These are phyloP conservation scores for Falco punctatus DNA, from an alignment of 2,113 vertebrate genomes.

Conservation along the genomic window DNA sequence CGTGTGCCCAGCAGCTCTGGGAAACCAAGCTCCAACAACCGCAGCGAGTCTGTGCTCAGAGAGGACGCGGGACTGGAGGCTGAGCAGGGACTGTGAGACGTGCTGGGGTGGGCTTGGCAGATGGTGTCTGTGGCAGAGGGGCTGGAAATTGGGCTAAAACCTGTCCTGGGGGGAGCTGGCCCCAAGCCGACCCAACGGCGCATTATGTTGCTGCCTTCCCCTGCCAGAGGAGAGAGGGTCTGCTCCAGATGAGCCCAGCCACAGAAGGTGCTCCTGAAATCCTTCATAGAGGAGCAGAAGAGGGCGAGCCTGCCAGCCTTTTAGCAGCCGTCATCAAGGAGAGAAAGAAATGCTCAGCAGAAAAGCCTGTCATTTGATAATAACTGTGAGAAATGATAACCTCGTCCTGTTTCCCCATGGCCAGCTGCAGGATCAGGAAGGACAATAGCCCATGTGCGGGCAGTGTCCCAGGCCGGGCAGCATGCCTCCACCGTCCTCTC, in stretches of 20 bases:
- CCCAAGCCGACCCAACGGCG: not conserved
- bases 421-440: not conserved
- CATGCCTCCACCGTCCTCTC: accelerated
- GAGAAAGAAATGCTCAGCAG: not conserved
- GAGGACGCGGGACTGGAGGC: not conserved
- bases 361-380: slow-evolving; percentile 26
- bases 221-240: accelerated
- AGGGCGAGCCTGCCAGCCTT: not conserved
- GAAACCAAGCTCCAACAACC: not conserved
- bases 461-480: not conserved
- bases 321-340: not conserved
- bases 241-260: not conserved
- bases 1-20: not conserved
- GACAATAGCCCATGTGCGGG: not conserved
- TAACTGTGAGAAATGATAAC: not conserved
- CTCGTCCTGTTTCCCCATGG: not conserved
- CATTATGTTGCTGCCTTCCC: not conserved
- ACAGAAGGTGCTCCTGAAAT: not conserved
- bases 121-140: slow-evolving; percentile 29
- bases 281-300: not conserved
- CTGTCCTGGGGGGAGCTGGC: not conserved
- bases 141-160: not conserved
- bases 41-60: not conserved
- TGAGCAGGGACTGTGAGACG: not conserved
- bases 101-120: not conserved